These are phyloP conservation scores for Trichogramma evanescens DNA, from an alignment of 2,888 invertebrate genomes.

Conservation along the genomic window DNA sequence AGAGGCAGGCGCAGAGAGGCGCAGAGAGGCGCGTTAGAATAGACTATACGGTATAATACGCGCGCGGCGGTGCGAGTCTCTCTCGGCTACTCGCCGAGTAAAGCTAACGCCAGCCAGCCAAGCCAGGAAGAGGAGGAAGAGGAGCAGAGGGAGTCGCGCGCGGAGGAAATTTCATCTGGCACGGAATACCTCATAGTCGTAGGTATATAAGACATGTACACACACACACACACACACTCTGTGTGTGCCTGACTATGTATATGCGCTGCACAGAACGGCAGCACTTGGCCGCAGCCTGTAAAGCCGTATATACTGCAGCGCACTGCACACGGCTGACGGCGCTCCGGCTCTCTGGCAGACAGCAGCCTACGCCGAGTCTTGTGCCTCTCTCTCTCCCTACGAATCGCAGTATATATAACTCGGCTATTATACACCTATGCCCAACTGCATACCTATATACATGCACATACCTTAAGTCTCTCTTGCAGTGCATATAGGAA, in stretches of 20 bases:
- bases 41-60: too few species aligned
- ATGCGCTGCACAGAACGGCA: background rate
- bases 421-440: background rate
- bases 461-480: background rate
- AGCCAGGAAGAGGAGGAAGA: too few species aligned
- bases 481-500: background rate
- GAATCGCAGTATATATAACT: background rate
- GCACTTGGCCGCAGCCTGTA: background rate
- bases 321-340: background rate
- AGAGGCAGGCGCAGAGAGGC: too few species aligned
- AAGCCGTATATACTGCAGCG: constrained; percentile 18
- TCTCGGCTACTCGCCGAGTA: too few species aligned
- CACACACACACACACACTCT: background rate
- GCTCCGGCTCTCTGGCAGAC: too few species aligned
- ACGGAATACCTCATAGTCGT: too few species aligned
- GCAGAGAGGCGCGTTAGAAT: too few species aligned
- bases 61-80: too few species aligned
- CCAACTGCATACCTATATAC: too few species aligned
- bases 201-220: background rate
- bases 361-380: background rate
- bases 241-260: background rate
- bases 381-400: constrained; percentile 7
- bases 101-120: too few species aligned
- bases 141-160: too few species aligned
- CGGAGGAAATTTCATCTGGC: too few species aligned